phyloP scores from a whole-genome alignment of 2,113 vertebrate species.

The Oreotragus oreotragus region DNA sequence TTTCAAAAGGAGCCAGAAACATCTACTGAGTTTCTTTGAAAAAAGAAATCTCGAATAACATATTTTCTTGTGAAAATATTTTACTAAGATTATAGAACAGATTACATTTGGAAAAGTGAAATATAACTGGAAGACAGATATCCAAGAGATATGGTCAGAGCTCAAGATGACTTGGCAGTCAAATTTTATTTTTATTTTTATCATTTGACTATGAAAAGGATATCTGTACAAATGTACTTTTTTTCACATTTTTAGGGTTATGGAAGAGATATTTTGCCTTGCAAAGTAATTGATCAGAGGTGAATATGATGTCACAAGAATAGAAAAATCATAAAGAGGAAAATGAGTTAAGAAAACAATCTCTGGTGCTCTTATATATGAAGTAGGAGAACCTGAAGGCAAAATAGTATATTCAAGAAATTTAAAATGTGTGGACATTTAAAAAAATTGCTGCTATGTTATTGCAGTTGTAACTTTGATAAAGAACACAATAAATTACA shows the following conservation, averaged over 20 bases:
- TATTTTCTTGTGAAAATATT: background rate
- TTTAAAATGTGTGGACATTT: background rate
- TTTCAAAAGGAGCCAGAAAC: background rate
- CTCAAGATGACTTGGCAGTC: background rate
- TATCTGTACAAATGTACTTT: background rate
- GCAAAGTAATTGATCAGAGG: background rate
- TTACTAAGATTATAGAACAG: background rate
- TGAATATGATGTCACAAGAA: background rate
- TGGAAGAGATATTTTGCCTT: background rate
- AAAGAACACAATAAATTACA: background rate
- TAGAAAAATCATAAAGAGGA: background rate
- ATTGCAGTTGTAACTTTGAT: background rate
- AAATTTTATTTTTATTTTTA: background rate
- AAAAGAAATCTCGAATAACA: background rate
- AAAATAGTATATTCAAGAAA: background rate
- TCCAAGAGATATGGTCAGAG: background rate
- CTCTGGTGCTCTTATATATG: accelerated
- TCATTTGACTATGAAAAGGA: background rate
- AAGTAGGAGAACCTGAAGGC: background rate
- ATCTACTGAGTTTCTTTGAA: background rate
- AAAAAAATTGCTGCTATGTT: background rate
- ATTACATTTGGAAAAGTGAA: background rate
- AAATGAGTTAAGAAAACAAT: background rate
- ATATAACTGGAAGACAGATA: background rate
- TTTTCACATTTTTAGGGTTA: background rate